phyloP scores from a whole-genome alignment of 2,113 vertebrate genomes.

The Carassius carassius region DNA sequence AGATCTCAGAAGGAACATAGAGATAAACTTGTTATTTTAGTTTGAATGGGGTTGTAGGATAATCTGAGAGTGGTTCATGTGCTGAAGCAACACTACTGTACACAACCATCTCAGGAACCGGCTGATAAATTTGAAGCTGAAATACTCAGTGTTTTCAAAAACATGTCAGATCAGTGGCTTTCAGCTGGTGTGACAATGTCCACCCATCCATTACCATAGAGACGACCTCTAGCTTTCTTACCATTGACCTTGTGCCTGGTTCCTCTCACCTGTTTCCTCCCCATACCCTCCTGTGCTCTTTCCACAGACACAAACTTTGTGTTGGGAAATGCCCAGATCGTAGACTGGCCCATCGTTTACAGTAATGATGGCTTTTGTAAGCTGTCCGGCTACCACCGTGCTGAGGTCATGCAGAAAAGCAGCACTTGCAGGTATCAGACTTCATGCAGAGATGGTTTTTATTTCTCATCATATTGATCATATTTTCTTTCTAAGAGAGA shows the following conservation, averaged over 20 bases:
- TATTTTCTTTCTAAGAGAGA: background rate
- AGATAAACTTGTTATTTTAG: background rate
- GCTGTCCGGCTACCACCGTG: conserved; percentile 96
- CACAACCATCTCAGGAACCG: background rate
- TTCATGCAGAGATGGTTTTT: background rate
- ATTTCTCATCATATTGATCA: background rate
- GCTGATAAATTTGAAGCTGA: background rate
- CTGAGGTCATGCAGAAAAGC: conserved; percentile 99
- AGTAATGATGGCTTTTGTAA: conserved; percentile 99
- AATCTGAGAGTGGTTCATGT: background rate
- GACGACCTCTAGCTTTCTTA: conserved; percentile 19
- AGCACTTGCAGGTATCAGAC: conserved; percentile 95
- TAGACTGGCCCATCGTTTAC: conserved; percentile 99
- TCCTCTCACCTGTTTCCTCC: conserved; percentile 32
- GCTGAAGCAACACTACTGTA: background rate
- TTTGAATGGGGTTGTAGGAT: background rate
- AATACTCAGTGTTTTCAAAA: background rate
- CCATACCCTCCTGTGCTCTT: conserved; percentile 37
- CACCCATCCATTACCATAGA: conserved; percentile 9
- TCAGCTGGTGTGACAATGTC: conserved; percentile 12
- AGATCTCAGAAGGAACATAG: background rate
- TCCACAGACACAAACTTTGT: conserved; percentile 97
- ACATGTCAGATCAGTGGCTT: conserved; percentile 12
- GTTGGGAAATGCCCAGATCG: conserved; percentile 97
- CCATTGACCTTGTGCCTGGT: conserved; percentile 17